Evolutionary conservation across 2,113 vertebrate species (phyloP).

Genomic region (Prunella fulvescens): DNA sequence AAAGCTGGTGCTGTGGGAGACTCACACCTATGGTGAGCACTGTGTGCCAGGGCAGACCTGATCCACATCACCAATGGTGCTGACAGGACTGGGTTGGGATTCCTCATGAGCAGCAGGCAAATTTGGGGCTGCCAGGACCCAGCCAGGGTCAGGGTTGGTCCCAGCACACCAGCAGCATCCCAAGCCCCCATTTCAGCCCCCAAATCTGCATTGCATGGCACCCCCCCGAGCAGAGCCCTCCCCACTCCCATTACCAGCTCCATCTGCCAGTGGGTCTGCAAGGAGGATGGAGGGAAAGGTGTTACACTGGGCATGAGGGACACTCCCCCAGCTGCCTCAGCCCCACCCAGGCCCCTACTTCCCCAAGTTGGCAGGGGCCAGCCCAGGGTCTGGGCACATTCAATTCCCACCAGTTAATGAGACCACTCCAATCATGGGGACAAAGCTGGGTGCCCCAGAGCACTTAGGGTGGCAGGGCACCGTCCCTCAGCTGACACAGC

Average conservation of each 20-base stretch:
- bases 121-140: background rate
- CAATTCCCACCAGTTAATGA: background rate
- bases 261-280: slow-evolving; percentile 55
- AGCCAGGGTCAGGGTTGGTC: background rate
- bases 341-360: background rate
- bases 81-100: fast-evolving
- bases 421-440: fast-evolving
- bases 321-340: fast-evolving
- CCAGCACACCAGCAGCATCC: background rate
- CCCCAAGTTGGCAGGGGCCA: fast-evolving
- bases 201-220: fast-evolving
- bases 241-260: slow-evolving; percentile 42
- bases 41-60: background rate
- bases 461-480: background rate
- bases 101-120: background rate
- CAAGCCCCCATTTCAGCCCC: background rate
- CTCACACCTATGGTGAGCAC: background rate
- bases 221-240: background rate
- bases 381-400: background rate
- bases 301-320: background rate
- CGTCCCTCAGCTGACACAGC: background rate
- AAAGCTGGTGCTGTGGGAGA: background rate
- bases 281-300: slow-evolving; percentile 44
- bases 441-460: background rate
- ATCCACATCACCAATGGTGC: background rate